These are phyloP conservation scores for Scrobipalpa atriplicella DNA, from an alignment of 2,888 invertebrate genomes.

Conservation along the genomic window DNA sequence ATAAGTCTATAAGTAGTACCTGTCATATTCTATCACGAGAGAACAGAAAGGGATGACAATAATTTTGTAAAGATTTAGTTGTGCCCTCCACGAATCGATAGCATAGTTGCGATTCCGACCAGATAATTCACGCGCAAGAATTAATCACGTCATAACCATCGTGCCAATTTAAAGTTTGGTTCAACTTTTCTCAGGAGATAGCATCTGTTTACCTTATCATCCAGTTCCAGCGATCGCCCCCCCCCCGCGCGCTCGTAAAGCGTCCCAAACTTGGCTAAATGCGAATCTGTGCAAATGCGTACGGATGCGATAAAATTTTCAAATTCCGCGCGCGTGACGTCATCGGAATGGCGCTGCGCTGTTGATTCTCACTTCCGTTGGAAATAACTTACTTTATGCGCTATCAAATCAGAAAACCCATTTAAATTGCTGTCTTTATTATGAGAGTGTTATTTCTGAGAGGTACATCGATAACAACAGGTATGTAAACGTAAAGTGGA, in stretches of 20 bases:
- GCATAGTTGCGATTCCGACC: no score
- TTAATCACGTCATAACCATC: not conserved
- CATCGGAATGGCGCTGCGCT: constrained; percentile 40
- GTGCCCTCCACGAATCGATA: no score
- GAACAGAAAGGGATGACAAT: no score
- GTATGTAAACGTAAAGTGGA: no score
- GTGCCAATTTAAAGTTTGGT: constrained; percentile 3
- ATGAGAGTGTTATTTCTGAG: constrained; percentile 27
- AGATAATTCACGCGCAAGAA: not conserved
- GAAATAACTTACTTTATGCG: constrained; percentile 49
- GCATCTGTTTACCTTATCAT: constrained; percentile 18
- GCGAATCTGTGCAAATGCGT: constrained; percentile 33
- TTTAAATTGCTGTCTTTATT: constrained; percentile 36
- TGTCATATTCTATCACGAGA: no score
- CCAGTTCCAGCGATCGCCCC: constrained; percentile 20
- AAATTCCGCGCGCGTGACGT: constrained; percentile 45
- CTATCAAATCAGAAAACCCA: constrained; percentile 49
- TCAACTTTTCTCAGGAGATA: constrained; percentile 7
- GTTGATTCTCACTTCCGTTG: constrained; percentile 46
- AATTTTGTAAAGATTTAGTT: no score
- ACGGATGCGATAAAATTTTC: constrained; percentile 51
- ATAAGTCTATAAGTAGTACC: no score
- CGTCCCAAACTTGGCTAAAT: constrained; percentile 25
- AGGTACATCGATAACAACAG: not conserved
- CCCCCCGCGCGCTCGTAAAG: constrained; percentile 22